A percentile compares a stretch with the other conserved stretches of the same genome.
Conservation (phyloP, 2,888 invertebrate species). For the Diarsia brunnea region DNA sequence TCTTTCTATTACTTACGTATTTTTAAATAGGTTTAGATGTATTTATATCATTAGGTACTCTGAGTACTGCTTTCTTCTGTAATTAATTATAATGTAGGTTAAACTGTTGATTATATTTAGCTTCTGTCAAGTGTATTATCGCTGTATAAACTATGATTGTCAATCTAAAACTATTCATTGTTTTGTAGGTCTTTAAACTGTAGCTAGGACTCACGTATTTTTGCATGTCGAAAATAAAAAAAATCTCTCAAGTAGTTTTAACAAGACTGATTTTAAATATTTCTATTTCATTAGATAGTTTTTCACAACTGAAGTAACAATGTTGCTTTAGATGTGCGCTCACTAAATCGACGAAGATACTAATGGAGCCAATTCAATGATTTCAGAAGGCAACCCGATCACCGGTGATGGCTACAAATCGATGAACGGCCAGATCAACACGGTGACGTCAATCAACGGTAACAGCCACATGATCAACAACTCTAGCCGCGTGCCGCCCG, state of each 20-base stretch:
- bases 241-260: slow-evolving; percentile 48
- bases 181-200: slow-evolving; percentile 40
- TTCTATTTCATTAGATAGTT: slow-evolving; percentile 46
- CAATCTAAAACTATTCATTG: slow-evolving; percentile 20
- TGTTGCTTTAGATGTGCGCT: slow-evolving; percentile 41
- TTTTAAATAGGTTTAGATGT: slow-evolving; percentile 46
- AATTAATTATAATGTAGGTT: slow-evolving; percentile 38
- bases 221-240: slow-evolving; percentile 58
- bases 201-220: slow-evolving; percentile 60
- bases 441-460: slow-evolving; percentile 86
- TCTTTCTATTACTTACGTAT: slow-evolving; percentile 21
- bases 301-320: slow-evolving; percentile 42
- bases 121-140: slow-evolving; percentile 43
- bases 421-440: slow-evolving; percentile 91
- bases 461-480: slow-evolving; percentile 81
- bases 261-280: slow-evolving; percentile 36
- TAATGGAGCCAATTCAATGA: slow-evolving; percentile 52
- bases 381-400: slow-evolving; percentile 91
- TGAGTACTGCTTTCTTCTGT: slow-evolving; percentile 50
- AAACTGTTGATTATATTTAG: slow-evolving; percentile 40
- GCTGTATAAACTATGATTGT: slow-evolving; percentile 31
- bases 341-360: background rate
- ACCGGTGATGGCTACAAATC: slow-evolving; percentile 91
- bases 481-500: slow-evolving; percentile 92
- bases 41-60: slow-evolving; percentile 42